Base-by-base conservation (phyloP, 1,140 invertebrate genomes). In the Drosophila rufa region DNA sequence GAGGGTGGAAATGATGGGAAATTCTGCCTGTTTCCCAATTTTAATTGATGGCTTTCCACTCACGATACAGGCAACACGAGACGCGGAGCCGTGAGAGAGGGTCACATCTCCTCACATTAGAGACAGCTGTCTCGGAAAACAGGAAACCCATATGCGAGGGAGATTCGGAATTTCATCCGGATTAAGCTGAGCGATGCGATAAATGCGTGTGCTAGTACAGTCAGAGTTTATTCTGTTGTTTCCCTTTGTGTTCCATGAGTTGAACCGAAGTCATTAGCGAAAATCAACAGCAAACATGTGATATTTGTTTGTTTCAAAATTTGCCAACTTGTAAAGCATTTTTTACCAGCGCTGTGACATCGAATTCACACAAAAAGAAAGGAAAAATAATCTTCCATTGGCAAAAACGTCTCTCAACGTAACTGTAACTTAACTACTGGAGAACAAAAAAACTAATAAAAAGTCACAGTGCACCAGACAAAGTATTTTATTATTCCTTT, bases 31-130 rank as follows among this genome's bases (percentile, higher is more conserved):
- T 48, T 73, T 42, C 38, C 68, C 67, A 47, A 73, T 80, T 58
- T 79, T 80, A 90, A 89, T 89, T 89, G 85, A 89, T 90, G 78
- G 74, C 81, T 75, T 74, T 78, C 70, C 73, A 82, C 58, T 22
- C 75, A 53, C 45, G 40, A 27, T 67, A 50, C 55, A 53, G 51
- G 57, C 51, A 71, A 59, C 48, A 58, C 33, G 61, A 47, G 50
- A 61, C 48, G 48, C 22, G 30, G 38, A 36, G 8, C 42, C 57
- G 36, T 42, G 51, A 77, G 74, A 64, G 75, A 71, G 75, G 66
- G 75, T 78, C 66, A 70, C 75, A 71, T 59, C 76, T 62, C 64
- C 33, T 15, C n/a, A n/a, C 5, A 51, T 57, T 36, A 47, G 59
- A 45, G 62, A 59, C 75, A 78, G 75, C 74, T 78, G 75, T 55